These are phyloP conservation scores for Loriculus beryllinus DNA, from an alignment of 2,797 vertebrate species.

Conservation along the genomic window DNA sequence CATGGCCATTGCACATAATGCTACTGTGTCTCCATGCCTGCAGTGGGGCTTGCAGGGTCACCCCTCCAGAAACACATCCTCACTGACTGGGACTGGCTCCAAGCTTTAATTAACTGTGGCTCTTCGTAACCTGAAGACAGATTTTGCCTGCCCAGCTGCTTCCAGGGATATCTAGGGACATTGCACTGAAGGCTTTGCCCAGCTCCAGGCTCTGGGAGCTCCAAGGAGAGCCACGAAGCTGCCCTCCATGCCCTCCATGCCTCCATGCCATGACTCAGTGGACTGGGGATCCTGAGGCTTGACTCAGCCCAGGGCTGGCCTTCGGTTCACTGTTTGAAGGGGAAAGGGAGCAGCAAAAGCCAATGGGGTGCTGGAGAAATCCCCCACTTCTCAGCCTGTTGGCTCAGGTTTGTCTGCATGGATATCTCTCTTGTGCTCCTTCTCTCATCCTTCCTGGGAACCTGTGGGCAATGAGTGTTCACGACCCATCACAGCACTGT, in stretches of 20 bases:
- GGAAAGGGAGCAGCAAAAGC: neutral
- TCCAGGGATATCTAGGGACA: neutral
- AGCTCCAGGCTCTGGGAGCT: neutral
- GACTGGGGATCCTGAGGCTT: neutral
- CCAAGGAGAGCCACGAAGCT: neutral
- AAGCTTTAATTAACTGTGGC: neutral
- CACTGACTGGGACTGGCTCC: neutral
- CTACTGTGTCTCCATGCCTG: neutral
- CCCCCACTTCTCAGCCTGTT: neutral
- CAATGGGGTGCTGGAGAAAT: fast-evolving
- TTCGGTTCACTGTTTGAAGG: fast-evolving
- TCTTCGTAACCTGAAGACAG: neutral
- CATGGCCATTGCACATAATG: neutral
- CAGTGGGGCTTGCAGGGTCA: neutral
- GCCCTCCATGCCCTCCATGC: neutral
- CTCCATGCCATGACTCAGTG: neutral
- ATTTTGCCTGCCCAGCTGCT: neutral
- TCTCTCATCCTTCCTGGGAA: neutral
- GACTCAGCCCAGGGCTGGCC: neutral
- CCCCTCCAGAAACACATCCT: neutral
- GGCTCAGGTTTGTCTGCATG: neutral
- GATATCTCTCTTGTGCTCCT: neutral
- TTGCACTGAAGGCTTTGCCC: neutral
- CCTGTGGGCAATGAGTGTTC: neutral
- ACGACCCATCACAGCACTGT: neutral